These are phyloP conservation scores for Bathynomus jamesi DNA, from an alignment of 1,140 invertebrate species.

Conservation along the genomic window DNA sequence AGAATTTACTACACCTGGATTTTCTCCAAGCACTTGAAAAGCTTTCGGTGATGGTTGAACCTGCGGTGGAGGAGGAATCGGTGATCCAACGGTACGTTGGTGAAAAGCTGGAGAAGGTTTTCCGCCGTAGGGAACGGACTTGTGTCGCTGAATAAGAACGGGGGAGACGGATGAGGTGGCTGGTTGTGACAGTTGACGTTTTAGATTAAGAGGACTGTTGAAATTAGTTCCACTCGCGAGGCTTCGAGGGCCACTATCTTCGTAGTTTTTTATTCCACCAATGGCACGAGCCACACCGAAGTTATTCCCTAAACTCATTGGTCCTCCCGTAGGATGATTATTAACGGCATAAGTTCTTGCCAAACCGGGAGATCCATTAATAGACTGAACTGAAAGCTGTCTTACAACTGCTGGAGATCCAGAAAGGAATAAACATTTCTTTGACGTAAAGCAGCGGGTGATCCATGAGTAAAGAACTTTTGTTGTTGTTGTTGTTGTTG, in stretches of 20 bases:
- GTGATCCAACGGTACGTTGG: slow-evolving; percentile 14
- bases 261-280: slow-evolving; percentile 20
- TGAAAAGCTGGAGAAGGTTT: slow-evolving; percentile 26
- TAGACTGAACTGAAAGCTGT: background rate
- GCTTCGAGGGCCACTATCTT: background rate
- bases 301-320: background rate
- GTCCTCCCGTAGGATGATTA: background rate
- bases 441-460: slow-evolving; percentile 23
- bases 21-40: slow-evolving; percentile 29
- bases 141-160: slow-evolving; percentile 23
- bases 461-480: slow-evolving; percentile 20
- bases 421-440: slow-evolving; percentile 25
- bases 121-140: slow-evolving; percentile 20
- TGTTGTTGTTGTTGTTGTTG: slow-evolving; percentile 22
- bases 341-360: background rate
- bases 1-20: slow-evolving; percentile 30
- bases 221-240: background rate
- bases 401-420: slow-evolving; percentile 11
- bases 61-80: slow-evolving; percentile 19
- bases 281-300: slow-evolving; percentile 30
- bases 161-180: slow-evolving; percentile 11
- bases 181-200: slow-evolving; percentile 17
- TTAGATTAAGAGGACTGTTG: slow-evolving; percentile 13
- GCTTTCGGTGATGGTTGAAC: slow-evolving; percentile 20
- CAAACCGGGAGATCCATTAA: background rate